Percentiles rank a stretch among this genome's conserved stretches.
Evolutionary conservation across 2,888 invertebrate species (phyloP).

Genomic region (Antitype chi): DNA sequence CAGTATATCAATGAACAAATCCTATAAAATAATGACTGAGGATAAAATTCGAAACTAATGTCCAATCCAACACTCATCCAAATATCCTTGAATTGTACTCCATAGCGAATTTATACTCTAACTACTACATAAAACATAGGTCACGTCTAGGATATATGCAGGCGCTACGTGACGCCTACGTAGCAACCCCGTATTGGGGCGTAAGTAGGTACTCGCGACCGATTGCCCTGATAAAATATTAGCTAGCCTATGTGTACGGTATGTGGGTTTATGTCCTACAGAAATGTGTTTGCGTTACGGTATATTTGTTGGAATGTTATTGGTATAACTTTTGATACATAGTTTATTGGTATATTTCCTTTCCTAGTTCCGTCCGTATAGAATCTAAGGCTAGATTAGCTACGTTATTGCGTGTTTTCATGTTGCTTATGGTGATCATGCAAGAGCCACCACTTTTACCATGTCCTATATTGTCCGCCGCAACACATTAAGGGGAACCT

Average conservation of each 20-base stretch:
- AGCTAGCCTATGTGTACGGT: constrained; percentile 3
- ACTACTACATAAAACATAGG: constrained; percentile 27
- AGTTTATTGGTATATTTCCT: neutral
- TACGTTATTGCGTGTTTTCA: neutral
- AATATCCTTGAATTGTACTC: neutral
- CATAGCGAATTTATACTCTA: constrained; percentile 3
- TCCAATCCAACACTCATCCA: neutral
- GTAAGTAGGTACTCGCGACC: constrained; percentile 29
- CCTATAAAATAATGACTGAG: neutral
- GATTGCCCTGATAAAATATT: constrained; percentile 59
- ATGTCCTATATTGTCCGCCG: neutral
- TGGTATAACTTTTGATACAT: neutral
- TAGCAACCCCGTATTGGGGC: constrained; percentile 27
- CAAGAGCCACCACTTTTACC: neutral
- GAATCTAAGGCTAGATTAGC: neutral
- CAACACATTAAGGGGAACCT: no score
- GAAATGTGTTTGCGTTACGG: constrained; percentile 7
- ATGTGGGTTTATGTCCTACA: constrained; percentile 7
- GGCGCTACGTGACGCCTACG: constrained; percentile 37
- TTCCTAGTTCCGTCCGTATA: neutral
- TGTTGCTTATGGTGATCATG: neutral
- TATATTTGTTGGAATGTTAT: constrained; percentile 1
- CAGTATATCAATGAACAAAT: neutral
- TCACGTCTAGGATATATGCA: constrained; percentile 61
- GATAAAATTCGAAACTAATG: neutral